A percentile compares a stretch with the other conserved stretches of the same genome.
phyloP scores from a whole-genome alignment of 2,113 vertebrate species.

The Pontoporia blainvillei region DNA sequence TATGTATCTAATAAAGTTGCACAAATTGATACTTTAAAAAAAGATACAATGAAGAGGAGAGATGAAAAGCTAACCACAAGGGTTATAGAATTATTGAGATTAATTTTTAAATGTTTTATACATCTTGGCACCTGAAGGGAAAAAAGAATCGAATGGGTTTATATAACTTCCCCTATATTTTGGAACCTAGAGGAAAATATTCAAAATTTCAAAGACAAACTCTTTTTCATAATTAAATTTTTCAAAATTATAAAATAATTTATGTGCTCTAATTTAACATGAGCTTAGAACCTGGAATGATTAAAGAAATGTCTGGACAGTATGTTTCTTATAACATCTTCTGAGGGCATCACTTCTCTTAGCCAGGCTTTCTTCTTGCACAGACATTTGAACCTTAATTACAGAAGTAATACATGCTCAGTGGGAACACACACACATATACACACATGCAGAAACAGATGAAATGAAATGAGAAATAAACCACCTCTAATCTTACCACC shows the following conservation, averaged over 20 bases:
- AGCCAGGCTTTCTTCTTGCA: background rate
- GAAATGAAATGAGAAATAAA: constrained; percentile 17
- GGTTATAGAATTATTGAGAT: background rate
- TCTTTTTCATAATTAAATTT: background rate
- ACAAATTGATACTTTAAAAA: background rate
- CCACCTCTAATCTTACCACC: background rate
- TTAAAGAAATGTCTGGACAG: background rate
- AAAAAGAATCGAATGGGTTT: background rate
- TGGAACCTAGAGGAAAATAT: background rate
- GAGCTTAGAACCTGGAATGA: background rate
- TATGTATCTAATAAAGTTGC: background rate
- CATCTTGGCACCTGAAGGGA: background rate
- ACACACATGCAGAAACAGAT: background rate
- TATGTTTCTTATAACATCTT: background rate
- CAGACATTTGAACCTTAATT: background rate
- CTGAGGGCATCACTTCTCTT: background rate
- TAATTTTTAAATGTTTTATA: background rate
- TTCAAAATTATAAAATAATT: background rate
- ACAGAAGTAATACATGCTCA: background rate
- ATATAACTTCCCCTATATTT: background rate
- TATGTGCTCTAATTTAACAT: background rate
- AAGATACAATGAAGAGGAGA: background rate
- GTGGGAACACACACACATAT: background rate
- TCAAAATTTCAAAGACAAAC: background rate
- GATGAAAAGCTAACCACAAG: background rate